Base-by-base conservation (phyloP, 1,140 invertebrate genomes). In the Geopemphigus sp. region DNA sequence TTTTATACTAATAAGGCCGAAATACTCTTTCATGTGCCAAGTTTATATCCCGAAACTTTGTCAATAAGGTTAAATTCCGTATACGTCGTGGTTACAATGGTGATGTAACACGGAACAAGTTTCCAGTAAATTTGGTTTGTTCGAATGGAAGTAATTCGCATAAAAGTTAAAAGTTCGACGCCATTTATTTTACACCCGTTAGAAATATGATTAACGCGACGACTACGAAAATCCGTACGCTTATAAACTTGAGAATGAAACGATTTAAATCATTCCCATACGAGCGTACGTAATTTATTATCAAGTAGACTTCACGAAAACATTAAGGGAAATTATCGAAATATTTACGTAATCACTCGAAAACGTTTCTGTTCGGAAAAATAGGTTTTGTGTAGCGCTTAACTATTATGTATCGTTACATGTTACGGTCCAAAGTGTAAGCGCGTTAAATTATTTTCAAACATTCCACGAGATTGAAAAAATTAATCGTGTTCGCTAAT, bases 1-100 rank as follows among this genome's bases (percentile, higher is more conserved):
- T 17, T 54, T n/a, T 72, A 29, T 54, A 72, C 24, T 54, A 53
- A 72, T 72, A 53, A 54, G 47, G 66, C 22, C 8, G 12, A 53
- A 70, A 70, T 54, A 29, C 68, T n/a, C n/a, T 72, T 72, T 72
- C 68, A 54, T 72, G 68, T 53, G 50, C 68, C 68, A 54, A 72
- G 68, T 72, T 72, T 72, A 53, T 54, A 54, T 24, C 29, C 24
- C 26, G 15, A 72, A 72, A 72, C 68, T 72, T 72, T 72, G 12
- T 72, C 68, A 72, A 72, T 72, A 72, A 54, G 47, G 68, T 72
- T 53, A 29, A 54, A 72, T 72, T 72, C 53, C 17, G 50, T 72
- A 72, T 54, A 72, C 10, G 68, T 29, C 26, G 26, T 53, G 68
- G 47, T 72, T 72, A 53, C 50, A 47, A 32, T 54, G 26, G 68